Conservation (phyloP, 1,140 invertebrate species). For the Nephila pilipes region DNA sequence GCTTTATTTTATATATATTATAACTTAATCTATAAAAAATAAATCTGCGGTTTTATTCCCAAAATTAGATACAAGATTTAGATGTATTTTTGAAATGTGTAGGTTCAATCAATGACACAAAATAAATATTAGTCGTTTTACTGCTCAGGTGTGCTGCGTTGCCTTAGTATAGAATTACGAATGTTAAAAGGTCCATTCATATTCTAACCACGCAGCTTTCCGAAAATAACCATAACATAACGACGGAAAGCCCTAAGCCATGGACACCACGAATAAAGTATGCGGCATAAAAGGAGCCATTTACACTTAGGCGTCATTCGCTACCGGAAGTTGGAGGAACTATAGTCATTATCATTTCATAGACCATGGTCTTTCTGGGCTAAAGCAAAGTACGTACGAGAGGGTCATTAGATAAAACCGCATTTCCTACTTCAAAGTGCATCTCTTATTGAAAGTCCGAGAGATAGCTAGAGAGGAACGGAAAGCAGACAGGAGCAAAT, state of each 20-base stretch:
- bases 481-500: slow-evolving; percentile 8
- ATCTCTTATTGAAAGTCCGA: neutral
- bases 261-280: slow-evolving; percentile 1
- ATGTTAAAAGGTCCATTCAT: slow-evolving; percentile 18
- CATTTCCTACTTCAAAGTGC: slow-evolving; percentile 64
- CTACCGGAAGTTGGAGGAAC: slow-evolving; percentile 50
- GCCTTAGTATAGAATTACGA: neutral
- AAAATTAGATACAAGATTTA: no score
- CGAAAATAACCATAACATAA: slow-evolving; percentile 50
- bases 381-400: neutral
- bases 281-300: slow-evolving; percentile 35
- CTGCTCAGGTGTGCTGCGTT: neutral
- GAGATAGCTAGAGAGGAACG: neutral
- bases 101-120: no score
- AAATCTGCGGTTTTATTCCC: no score
- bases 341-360: slow-evolving; percentile 66
- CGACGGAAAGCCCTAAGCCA: slow-evolving; percentile 37
- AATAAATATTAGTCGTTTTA: no score
- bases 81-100: no score
- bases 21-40: no score
- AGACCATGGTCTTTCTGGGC: slow-evolving; percentile 22
- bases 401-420: slow-evolving; percentile 59
- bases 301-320: slow-evolving; percentile 47
- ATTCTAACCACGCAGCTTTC: slow-evolving; percentile 37
- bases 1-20: no score